Base-by-base conservation (phyloP, 1,140 invertebrate species). In the Spodoptera litura region DNA sequence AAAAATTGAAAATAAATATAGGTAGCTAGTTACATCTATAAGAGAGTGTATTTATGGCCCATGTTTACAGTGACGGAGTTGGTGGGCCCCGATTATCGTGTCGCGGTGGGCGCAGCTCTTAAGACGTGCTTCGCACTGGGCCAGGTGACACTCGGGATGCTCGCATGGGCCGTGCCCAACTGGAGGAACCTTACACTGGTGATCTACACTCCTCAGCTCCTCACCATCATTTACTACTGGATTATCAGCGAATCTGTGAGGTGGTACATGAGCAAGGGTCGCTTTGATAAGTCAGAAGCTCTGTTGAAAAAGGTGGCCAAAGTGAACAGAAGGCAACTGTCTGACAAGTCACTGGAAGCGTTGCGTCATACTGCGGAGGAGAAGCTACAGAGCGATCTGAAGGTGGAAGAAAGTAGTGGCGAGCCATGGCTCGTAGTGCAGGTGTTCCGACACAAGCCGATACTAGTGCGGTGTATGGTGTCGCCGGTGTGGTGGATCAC, bases 211-310 rank as follows among this genome's bases (percentile, higher is more conserved):
- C 96, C 97, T 2, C 96, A 96, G 38, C 85, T 97, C 12, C 88
- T 96, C 2, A 92, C 97, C 10, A 87, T 97, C 5, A 85, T 94
- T 3, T 96, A 96, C 85, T 95, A 95, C 51, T 96, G 96, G 92
- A 85, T 96, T 55, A 78, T 96, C 3, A 95, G 96, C 1, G 96
- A 97, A 89, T 96, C 96, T 31, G 93, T 96, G n/a, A 94, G 97
- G 80, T 98, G 97, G 97, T 92, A 97, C 6, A 87, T 98, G 44
- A 96, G 96, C 2, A 96, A 97, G 78, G 96, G 96, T 5, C 96
- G 96, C 80, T 96, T 96, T 53, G 94, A 96, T 1, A 95, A 96
- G 80, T 96, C 96, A 5, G 95, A 95, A 70, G 87, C 88, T 13
- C 93, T 96, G n/a, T 89, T 97, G 8, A 90, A 94, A 8, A 95